Evolutionary conservation across 2,797 vertebrate species (phyloP), one percentile per base, ranked within the genome.

Genomic region (Epinephelus malabaricus): DNA sequence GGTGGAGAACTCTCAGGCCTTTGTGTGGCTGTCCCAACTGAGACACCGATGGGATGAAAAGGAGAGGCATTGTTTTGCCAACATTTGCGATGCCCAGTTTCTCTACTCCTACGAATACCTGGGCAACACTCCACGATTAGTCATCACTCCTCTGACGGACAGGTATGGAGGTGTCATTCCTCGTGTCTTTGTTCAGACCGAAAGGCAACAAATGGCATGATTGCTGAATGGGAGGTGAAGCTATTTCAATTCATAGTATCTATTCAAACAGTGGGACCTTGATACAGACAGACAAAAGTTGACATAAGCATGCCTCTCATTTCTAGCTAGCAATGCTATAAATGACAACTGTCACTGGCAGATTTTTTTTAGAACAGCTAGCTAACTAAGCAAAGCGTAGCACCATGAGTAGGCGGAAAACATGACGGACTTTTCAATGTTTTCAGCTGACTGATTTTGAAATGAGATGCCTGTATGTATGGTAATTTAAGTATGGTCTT

Each of bases 71-170:
- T 99, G 98, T 91, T 97, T 95, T 50, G 96, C 96, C 75, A 97
- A 97, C 93, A 99, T 99, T 91, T 99, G 98, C 0, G 98, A 99
- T 0, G 98, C 98, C 1, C 97, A 97, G 91, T 99, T 99, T 83
- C 92, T 95, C 0, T 99, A 99, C 91, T 97, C 95, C 56, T 99
- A 99, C 1, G 98, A 99, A 83, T 99, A 99, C 86, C 95, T 99
- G 78, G 98, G 98, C 83, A 99, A 99, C 89, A 98, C 97, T 0
- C 96, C 98, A 2, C 96, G 98, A 55, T 93, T 99, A 8, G 98
- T 99, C 76, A 99, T 99, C 95, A 99, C 98, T 8, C 98, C 98
- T 1, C 92, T 99, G 54, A 99, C 98, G 0, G 98, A 99, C 94
- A 97, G 98, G 98, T 99, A 89, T 0, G 30, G 2, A 68, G 30